A percentile compares a stretch with the other conserved stretches of the same genome.
Evolutionary conservation across 2,113 vertebrate genomes (phyloP).

Genomic region (Notothenia coriiceps): DNA sequence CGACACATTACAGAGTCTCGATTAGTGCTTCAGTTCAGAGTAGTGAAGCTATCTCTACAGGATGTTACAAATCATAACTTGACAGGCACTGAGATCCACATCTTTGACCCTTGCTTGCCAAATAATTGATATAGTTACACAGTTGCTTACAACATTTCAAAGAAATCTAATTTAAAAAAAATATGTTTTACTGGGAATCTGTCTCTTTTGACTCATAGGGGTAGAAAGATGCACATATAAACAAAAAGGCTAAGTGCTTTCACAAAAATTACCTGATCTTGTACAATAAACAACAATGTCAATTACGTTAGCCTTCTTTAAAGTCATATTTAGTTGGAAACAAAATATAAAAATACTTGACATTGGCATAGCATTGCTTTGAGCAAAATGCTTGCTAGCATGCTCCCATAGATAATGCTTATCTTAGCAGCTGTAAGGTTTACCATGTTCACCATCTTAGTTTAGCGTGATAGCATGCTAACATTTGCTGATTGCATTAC

Average conservation of each 20-base stretch:
- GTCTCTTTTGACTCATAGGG: neutral
- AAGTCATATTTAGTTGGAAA: too few relatives aligned
- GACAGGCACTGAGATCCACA: slow-evolving; percentile 21
- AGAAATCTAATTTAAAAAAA: slow-evolving; percentile 38
- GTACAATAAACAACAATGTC: neutral
- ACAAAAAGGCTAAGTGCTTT: neutral
- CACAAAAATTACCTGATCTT: neutral
- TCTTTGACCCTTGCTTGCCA: slow-evolving; percentile 17
- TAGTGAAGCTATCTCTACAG: slow-evolving; percentile 35
- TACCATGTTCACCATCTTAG: neutral
- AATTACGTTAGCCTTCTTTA: neutral
- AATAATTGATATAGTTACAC: slow-evolving; percentile 19
- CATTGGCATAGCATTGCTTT: too few relatives aligned
- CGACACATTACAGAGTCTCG: slow-evolving; percentile 30
- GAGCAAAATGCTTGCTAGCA: neutral
- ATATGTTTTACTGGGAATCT: neutral
- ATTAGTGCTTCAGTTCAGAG: slow-evolving; percentile 21
- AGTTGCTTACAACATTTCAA: slow-evolving; percentile 9
- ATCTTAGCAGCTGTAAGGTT: neutral
- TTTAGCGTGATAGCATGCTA: neutral
- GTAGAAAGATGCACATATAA: neutral
- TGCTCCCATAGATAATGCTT: neutral
- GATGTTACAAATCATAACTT: slow-evolving; percentile 56
- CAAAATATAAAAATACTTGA: too few relatives aligned
- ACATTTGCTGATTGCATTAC: neutral